Base-by-base conservation (phyloP, 2,888 invertebrate genomes). In the Drosophila fungiperda region DNA sequence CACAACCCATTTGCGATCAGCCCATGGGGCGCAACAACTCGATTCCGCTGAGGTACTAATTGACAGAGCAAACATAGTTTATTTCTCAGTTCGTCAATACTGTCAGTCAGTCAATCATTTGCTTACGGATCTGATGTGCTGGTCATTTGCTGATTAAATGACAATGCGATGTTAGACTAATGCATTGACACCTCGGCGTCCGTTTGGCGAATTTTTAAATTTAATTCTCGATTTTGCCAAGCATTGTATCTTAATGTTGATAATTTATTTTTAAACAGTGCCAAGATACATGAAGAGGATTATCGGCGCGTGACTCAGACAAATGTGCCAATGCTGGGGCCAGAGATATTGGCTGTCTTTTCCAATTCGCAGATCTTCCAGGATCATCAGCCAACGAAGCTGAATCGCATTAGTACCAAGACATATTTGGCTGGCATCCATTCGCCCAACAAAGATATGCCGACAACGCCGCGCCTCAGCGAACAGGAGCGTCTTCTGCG, bases 301-400 rank as follows among this genome's bases (percentile, higher is more conserved):
- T 93, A 92, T 78, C 90, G 92, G 17, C 92, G 93, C n/a, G 93
- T 93, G 82, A 93, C 93, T 4, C 93, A 93, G 80, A 93, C 92
- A 50, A 93, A 92, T 78, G 93, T 93, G 20, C 93, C 93, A 29
- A 93, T 92, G 83, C 66, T 93, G 76, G 93, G 93, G 1, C 93
- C 93, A 0, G 93, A 93, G 82, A 93, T 93, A 62, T 66, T 93
- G 68, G 91, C 93, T 1, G 93, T 93, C 11, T 93, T 93, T 77
- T 92, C 93, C 49, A 93, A 93, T 64, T 93, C 93, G 66, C 93
- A 93, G 83, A 93, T 93, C 69, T 93, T 93, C 83, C 92, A 93
- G 80, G 93, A 93, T 64, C 93, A 93, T 82, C 93, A 93, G 80
- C 92, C 93, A 7, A 92, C 93, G 11, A 92, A 93, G 77, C 67